Evolutionary conservation across 37 sponge, comb jelly and placozoan species (phyloP), one percentile per base, ranked within the genome.

Genomic region (Mnemiopsis leidyi): DNA sequence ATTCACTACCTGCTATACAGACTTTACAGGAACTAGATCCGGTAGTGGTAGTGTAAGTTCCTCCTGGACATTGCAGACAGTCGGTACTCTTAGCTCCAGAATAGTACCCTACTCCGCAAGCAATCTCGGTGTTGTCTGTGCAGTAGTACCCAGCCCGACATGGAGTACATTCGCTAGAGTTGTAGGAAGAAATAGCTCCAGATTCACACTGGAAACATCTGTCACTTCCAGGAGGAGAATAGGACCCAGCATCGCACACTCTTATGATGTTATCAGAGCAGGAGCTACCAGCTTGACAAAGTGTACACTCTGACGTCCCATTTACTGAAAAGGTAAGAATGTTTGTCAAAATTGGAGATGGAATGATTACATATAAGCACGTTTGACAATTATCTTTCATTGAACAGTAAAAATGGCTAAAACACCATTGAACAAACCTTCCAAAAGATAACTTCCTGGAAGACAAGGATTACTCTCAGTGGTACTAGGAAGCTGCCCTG

Each of bases 31-130:
- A 34, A 13, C 20, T 36, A 16, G 79, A 33, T 3, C 79, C 79
- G 30, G 33, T 18, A 18, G 48, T 40, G 24, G 38, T 61, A 25
- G 48, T 39, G 90, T 32, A 85, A 2, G 61, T 85, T 3, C 90
- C 90, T 26, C 38, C 61, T 39, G 90, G 61, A 85, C 90, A 85
- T 3, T 85, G 38, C 23, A 85, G 38, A 85, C 90, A 85, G 7
- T 28, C 48, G 29, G 30, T 28, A 38, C 61, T 40, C 24, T 23
- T 23, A 23, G 13, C 25, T 29, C 25, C 25, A 0, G 90, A 13
- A 29, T 29, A 85, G 21, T 20, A 32, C 26, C 90, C 90, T 23
- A 13, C 26, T 23, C 3, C 61, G 39, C 90, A 85, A 7, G 25
- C 28, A 13, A 61, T 28, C 23, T 40, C 3, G 13, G n/a, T 26